These are phyloP conservation scores for Trichoplusia ni DNA, from an alignment of 1,140 invertebrate species.

Conservation along the genomic window DNA sequence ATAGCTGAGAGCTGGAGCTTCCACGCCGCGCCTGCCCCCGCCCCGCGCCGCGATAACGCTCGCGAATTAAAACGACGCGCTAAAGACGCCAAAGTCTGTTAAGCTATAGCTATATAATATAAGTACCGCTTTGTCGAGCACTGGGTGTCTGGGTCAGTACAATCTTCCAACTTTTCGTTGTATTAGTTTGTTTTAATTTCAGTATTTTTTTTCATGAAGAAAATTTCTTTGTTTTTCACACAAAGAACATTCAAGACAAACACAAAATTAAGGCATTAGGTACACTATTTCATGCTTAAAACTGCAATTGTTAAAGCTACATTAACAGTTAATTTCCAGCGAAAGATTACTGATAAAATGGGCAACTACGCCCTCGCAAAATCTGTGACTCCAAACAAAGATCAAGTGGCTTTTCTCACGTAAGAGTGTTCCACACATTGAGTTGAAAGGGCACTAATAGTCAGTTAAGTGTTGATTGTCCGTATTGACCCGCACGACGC, in stretches of 20 bases:
- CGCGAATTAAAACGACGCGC: constrained; percentile 38
- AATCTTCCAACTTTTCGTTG: too few relatives aligned
- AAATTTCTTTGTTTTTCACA: too few relatives aligned
- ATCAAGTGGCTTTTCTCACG: constrained; percentile 35
- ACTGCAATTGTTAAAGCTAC: too few relatives aligned
- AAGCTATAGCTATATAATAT: constrained; percentile 20
- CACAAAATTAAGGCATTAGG: too few relatives aligned
- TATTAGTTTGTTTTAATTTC: too few relatives aligned
- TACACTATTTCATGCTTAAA: too few relatives aligned
- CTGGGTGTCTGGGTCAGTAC: too few relatives aligned
- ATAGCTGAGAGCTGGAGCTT: constrained; percentile 55
- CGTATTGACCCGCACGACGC: constrained; percentile 54
- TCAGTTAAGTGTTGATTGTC: constrained; percentile 45
- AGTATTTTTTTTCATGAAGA: too few relatives aligned
- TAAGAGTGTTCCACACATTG: constrained; percentile 22
- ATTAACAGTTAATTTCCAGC: too few relatives aligned
- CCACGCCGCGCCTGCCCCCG: constrained; percentile 42
- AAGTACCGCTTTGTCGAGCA: constrained; percentile 5
- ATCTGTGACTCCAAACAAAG: background rate
- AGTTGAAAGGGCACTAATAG: constrained; percentile 43
- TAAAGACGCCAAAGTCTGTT: constrained; percentile 28
- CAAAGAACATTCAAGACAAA: too few relatives aligned
- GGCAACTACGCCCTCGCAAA: background rate
- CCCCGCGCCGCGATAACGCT: constrained; percentile 42
- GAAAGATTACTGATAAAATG: too few relatives aligned